These are phyloP conservation scores for Alaudala cheleensis DNA, from an alignment of 2,113 vertebrate genomes.

Conservation along the genomic window DNA sequence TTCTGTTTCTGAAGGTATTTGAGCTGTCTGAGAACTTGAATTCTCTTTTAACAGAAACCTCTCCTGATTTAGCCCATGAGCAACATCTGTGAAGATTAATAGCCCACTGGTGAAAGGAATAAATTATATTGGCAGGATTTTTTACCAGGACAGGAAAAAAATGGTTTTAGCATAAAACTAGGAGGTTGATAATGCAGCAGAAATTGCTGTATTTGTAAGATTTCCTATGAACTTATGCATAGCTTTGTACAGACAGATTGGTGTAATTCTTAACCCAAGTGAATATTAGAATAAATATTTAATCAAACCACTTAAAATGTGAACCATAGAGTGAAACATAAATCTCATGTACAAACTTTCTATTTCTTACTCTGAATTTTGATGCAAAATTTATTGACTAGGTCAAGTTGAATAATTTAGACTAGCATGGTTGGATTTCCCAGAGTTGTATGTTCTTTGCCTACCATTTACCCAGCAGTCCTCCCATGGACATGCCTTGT, in stretches of 20 bases:
- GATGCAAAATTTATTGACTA: slow-evolving; percentile 64
- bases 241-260: slow-evolving; percentile 36
- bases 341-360: slow-evolving; percentile 67
- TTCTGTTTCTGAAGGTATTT: slow-evolving; percentile 28
- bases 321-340: slow-evolving; percentile 61
- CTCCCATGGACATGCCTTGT: background rate
- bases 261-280: slow-evolving; percentile 56
- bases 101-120: background rate
- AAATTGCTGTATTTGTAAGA: background rate
- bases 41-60: background rate
- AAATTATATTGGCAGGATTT: background rate
- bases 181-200: background rate
- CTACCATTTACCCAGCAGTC: background rate
- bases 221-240: background rate
- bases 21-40: background rate
- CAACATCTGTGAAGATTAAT: slow-evolving; percentile 20
- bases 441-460: background rate
- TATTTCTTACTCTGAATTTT: slow-evolving; percentile 50
- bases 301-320: slow-evolving; percentile 60
- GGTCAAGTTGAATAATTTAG: slow-evolving; percentile 47
- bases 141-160: background rate
- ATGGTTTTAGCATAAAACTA: background rate
- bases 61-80: background rate
- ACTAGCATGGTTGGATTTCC: slow-evolving; percentile 13
- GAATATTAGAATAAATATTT: slow-evolving; percentile 74